phyloP scores from a whole-genome alignment of 2,797 vertebrate genomes.

The Takifugu ocellatus region DNA sequence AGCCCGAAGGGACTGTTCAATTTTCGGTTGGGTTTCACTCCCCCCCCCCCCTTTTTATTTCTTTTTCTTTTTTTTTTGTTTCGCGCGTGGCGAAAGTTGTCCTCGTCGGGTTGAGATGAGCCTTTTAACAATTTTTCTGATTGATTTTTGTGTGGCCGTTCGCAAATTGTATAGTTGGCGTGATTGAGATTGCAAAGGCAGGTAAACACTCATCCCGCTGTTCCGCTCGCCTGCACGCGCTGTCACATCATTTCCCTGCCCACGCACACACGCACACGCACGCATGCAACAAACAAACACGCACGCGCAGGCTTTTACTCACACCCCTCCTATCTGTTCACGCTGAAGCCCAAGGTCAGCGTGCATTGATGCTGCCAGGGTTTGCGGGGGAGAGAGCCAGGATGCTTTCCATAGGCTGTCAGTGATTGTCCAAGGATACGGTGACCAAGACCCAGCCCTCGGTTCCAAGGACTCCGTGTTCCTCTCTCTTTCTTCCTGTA shows the following conservation, averaged over 20 bases:
- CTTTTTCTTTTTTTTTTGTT: too few species aligned
- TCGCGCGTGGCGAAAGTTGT: too few species aligned
- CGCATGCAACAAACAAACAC: neutral
- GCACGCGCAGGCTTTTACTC: conserved; percentile 13
- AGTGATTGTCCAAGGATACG: conserved; percentile 73
- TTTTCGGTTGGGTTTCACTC: neutral
- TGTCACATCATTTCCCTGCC: conserved; percentile 21
- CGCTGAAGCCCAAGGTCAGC: conserved; percentile 60
- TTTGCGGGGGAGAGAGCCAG: conserved; percentile 48
- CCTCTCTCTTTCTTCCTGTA: conserved; percentile 31
- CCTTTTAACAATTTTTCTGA: too few species aligned
- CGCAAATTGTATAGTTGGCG: neutral
- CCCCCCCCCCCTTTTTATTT: too few species aligned
- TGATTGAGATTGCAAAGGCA: too few species aligned
- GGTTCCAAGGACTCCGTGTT: conserved; percentile 61
- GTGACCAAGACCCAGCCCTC: conserved; percentile 74
- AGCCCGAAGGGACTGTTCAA: conserved; percentile 9
- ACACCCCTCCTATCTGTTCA: conserved; percentile 10
- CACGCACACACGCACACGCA: conserved; percentile 6
- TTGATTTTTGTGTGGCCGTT: too few species aligned
- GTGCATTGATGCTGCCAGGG: conserved; percentile 47
- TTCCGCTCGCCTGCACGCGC: conserved; percentile 17
- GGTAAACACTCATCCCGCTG: conserved; percentile 36
- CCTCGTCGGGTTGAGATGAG: too few species aligned
- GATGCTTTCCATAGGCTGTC: conserved; percentile 60